Conservation (phyloP, 2,797 vertebrate species). For the Cynodonichthys magdalenae region DNA sequence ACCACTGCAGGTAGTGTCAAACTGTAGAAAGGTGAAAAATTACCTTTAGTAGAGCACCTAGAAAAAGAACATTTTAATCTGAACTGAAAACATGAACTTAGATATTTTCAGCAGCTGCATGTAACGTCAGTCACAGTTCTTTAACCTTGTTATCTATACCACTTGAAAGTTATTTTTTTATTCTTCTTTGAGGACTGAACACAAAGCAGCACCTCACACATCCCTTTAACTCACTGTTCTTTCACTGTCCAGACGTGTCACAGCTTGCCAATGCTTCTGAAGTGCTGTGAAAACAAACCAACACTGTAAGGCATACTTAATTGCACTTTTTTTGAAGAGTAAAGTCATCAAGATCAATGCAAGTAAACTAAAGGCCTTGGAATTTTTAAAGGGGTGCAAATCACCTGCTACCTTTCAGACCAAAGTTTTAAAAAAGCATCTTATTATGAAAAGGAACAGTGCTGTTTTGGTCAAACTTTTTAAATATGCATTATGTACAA, state of each 20-base stretch:
- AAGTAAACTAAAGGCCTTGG: no score
- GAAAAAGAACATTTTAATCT: background rate
- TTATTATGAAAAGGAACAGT: no score
- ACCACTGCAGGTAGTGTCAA: conserved; percentile 6
- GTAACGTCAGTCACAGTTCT: conserved; percentile 2
- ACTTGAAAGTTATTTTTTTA: conserved; percentile 13
- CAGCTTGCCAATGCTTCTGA: background rate
- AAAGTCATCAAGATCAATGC: background rate
- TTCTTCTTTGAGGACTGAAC: conserved; percentile 1
- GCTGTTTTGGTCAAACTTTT: no score
- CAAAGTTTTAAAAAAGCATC: no score
- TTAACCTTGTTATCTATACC: conserved; percentile 7
- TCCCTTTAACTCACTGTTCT: background rate
- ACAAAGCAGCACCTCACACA: conserved; percentile 4
- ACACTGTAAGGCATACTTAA: background rate
- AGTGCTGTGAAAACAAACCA: conserved; percentile 3
- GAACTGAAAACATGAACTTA: background rate
- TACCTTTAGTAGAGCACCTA: background rate
- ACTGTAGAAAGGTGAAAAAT: conserved; percentile 7
- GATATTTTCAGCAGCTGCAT: conserved; percentile 2
- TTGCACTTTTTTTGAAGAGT: background rate
- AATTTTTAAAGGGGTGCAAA: no score
- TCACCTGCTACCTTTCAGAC: no score
- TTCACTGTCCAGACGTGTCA: background rate
- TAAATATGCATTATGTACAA: no score